A percentile compares a stretch with the other conserved stretches of the same genome.
These are phyloP conservation scores for Formica exsecta DNA, from an alignment of 1,140 invertebrate genomes.

Conservation along the genomic window DNA sequence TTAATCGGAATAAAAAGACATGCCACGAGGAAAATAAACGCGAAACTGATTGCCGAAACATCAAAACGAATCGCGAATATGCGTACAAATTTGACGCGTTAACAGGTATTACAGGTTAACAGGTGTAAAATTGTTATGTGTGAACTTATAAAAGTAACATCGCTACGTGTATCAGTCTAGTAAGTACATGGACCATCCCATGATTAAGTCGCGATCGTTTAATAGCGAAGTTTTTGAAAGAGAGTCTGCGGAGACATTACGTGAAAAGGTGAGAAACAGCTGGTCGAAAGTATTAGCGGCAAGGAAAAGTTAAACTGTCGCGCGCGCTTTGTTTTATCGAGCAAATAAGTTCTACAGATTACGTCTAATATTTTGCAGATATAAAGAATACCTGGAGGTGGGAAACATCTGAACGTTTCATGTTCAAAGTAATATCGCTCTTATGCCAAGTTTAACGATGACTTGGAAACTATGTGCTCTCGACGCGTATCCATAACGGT, in stretches of 20 bases:
- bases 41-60: too few species aligned
- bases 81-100: too few species aligned
- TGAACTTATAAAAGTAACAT: conserved; percentile 23
- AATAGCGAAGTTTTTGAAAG: background rate
- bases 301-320: conserved; percentile 26
- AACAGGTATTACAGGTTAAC: conserved; percentile 9
- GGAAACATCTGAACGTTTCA: conserved; percentile 62
- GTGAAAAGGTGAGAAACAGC: conserved; percentile 44
- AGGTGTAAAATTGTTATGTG: background rate
- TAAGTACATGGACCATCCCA: conserved; percentile 67
- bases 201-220: conserved; percentile 19
- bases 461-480: conserved; percentile 21
- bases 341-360: conserved; percentile 63
- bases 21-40: conserved; percentile 15
- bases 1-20: background rate
- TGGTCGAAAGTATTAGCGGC: conserved; percentile 40
- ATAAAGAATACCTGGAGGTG: conserved; percentile 54
- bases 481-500: background rate
- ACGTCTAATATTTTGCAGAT: conserved; percentile 58
- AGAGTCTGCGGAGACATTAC: background rate
- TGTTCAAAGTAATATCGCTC: conserved; percentile 52
- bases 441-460: conserved; percentile 29
- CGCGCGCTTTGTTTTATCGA: conserved; percentile 7
- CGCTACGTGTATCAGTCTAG: conserved; percentile 56
- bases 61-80: too few species aligned